Conservation (phyloP, 2,113 vertebrate genomes). For the Oxyruncus cristatus region DNA sequence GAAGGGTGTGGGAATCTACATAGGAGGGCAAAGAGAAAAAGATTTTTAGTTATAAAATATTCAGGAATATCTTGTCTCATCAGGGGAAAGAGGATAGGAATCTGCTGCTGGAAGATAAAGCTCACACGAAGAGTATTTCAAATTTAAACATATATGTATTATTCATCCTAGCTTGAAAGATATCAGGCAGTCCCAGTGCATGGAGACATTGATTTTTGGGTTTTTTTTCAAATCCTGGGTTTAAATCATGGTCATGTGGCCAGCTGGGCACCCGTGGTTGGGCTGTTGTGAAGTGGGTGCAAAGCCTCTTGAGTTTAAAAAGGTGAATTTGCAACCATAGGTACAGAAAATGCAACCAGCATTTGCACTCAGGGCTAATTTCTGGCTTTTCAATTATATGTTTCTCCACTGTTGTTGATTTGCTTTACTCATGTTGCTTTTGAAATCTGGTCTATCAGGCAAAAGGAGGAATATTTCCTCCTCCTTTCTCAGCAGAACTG, state of each 20-base stretch:
- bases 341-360: not conserved
- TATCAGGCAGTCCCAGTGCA: not conserved
- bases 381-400: not conserved
- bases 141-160: constrained; percentile 33
- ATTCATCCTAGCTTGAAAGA: constrained; percentile 27
- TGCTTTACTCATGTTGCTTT: not conserved
- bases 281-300: not conserved
- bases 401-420: not conserved
- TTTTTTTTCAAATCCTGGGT: not conserved
- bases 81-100: not conserved
- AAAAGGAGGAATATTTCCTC: not conserved
- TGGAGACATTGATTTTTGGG: not conserved
- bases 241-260: not conserved
- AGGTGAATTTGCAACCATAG: not conserved
- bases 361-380: not conserved
- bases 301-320: not conserved
- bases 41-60: constrained; percentile 53
- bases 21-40: constrained; percentile 30
- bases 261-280: not conserved
- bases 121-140: constrained; percentile 6
- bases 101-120: constrained; percentile 3
- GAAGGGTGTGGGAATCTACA: constrained; percentile 21
- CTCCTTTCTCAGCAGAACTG: not conserved
- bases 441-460: not conserved
- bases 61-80: constrained; percentile 25